Percentiles rank a stretch among this genome's conserved stretches.
Evolutionary conservation across 2,888 invertebrate genomes (phyloP).

Genomic region (Ecliptopera silaceata): DNA sequence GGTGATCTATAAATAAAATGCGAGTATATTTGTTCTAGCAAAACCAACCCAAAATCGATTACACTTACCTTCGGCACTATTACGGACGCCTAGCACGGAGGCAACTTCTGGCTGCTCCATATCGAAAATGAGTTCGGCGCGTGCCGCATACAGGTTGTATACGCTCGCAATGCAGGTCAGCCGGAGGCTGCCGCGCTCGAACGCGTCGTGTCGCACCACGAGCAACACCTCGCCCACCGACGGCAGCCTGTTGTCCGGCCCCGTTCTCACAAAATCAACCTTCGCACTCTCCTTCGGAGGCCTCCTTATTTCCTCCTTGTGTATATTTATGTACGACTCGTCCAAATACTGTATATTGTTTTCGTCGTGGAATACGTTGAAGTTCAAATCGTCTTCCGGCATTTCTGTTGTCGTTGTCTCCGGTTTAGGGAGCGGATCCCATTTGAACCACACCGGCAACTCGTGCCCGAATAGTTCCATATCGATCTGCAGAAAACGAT

Average conservation of each 20-base stretch:
- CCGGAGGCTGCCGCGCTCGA: slow-evolving; percentile 85
- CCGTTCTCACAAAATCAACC: slow-evolving; percentile 66
- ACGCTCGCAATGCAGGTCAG: slow-evolving; percentile 86
- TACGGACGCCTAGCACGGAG: slow-evolving; percentile 88
- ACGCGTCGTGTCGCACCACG: slow-evolving; percentile 85
- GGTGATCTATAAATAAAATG: neutral
- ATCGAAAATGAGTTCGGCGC: slow-evolving; percentile 85
- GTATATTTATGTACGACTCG: slow-evolving; percentile 73
- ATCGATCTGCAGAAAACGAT: slow-evolving; percentile 63
- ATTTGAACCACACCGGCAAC: slow-evolving; percentile 75
- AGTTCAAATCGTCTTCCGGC: slow-evolving; percentile 68
- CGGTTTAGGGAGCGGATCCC: slow-evolving; percentile 71
- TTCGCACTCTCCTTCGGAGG: slow-evolving; percentile 67
- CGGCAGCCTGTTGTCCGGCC: slow-evolving; percentile 69
- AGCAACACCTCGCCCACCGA: slow-evolving; percentile 81
- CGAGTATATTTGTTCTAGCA: slow-evolving; percentile 8
- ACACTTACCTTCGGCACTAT: slow-evolving; percentile 81
- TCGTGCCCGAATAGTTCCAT: slow-evolving; percentile 69
- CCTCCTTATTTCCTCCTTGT: slow-evolving; percentile 75
- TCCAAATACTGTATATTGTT: slow-evolving; percentile 75
- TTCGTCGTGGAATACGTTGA: slow-evolving; percentile 75
- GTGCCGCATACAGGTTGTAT: slow-evolving; percentile 86
- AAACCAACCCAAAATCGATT: slow-evolving; percentile 43
- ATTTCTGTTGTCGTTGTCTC: slow-evolving; percentile 72
- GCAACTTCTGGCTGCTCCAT: slow-evolving; percentile 90